These are phyloP conservation scores for Chrysolina americana DNA, from an alignment of 2,888 invertebrate species.

Conservation along the genomic window DNA sequence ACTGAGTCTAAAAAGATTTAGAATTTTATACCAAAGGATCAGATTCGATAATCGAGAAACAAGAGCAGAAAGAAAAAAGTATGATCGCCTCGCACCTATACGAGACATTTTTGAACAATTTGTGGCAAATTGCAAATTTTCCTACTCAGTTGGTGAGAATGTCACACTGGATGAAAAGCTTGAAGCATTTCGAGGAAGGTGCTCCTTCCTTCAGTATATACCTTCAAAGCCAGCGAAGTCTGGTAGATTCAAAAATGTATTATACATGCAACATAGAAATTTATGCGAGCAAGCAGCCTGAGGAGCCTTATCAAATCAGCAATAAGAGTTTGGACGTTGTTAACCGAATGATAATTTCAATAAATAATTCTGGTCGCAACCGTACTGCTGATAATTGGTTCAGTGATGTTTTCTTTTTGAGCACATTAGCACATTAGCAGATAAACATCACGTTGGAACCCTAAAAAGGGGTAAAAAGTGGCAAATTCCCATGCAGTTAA, in stretches of 20 bases:
- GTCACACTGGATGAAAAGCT: too few species aligned
- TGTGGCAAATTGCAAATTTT: constrained; percentile 19
- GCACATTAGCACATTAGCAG: constrained; percentile 5
- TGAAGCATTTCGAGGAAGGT: too few species aligned
- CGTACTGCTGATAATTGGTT: constrained; percentile 49
- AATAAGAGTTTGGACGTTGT: constrained; percentile 45
- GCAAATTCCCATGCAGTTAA: not conserved
- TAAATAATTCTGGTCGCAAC: constrained; percentile 38
- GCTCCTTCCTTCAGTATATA: too few species aligned
- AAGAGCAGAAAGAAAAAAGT: constrained; percentile 40
- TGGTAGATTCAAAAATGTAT: constrained; percentile 50
- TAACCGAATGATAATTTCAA: constrained; percentile 33
- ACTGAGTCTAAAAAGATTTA: constrained; percentile 55
- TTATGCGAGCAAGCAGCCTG: constrained; percentile 44
- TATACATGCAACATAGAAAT: constrained; percentile 49
- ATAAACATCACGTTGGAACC: constrained; percentile 6
- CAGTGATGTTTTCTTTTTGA: constrained; percentile 19
- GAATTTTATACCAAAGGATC: constrained; percentile 50
- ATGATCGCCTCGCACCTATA: constrained; percentile 54
- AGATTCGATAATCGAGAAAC: constrained; percentile 52
- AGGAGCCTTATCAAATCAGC: constrained; percentile 36
- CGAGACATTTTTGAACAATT: constrained; percentile 53
- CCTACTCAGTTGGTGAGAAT: constrained; percentile 38
- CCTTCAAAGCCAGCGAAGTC: not conserved
- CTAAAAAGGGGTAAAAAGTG: not conserved